Evolutionary conservation across 2,797 vertebrate genomes (phyloP).

Genomic region (Buphagus erythrorhynchus): DNA sequence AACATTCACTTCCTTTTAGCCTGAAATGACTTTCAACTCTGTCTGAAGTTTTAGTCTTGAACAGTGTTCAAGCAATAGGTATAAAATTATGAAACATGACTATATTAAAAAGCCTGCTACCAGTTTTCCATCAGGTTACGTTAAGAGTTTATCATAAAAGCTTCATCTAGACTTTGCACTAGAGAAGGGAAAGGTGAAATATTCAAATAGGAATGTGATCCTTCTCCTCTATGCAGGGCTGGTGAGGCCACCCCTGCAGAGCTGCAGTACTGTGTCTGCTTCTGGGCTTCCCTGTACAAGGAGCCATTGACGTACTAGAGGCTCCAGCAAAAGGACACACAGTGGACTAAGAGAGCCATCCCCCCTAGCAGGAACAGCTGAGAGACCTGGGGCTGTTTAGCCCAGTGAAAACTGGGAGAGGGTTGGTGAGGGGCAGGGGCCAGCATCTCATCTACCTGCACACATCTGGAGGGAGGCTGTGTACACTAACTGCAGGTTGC

Average conservation of each 20-base stretch:
- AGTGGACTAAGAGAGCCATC: background rate
- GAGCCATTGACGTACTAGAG: background rate
- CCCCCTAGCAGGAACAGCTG: background rate
- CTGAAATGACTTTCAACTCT: background rate
- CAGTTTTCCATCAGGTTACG: background rate
- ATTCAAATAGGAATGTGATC: background rate
- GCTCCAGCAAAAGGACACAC: background rate
- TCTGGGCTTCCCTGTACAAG: background rate
- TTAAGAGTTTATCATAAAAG: background rate
- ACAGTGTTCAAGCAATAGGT: background rate
- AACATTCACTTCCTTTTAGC: background rate
- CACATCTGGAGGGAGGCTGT: background rate
- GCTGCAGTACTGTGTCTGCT: background rate
- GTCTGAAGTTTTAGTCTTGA: background rate
- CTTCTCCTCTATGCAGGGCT: background rate
- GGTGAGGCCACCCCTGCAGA: background rate
- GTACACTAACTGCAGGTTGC: background rate
- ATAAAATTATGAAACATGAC: background rate
- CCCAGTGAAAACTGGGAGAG: background rate
- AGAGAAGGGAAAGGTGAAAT: background rate
- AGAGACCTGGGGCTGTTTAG: background rate
- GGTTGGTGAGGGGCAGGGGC: background rate
- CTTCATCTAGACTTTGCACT: background rate
- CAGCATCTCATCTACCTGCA: background rate
- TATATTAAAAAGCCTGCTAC: background rate